Conservation (phyloP, 30 jellyfish, hydroid and myxozoan genomes). For the Haliclystus octoradiatus region DNA sequence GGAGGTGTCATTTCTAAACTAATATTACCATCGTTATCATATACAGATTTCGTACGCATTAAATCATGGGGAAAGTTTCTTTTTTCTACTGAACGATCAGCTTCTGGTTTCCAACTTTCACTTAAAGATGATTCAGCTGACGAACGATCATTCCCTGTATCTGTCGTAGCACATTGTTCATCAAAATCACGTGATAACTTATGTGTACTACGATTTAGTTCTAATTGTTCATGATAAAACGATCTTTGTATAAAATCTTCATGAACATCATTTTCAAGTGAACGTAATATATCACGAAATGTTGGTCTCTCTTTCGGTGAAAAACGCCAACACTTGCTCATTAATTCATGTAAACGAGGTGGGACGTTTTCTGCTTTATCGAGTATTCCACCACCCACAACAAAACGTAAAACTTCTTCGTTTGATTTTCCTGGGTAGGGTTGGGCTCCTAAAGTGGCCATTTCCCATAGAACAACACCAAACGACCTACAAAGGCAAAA, state of each 20-base stretch:
- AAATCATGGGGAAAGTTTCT: background rate
- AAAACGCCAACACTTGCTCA: slow-evolving; percentile 80
- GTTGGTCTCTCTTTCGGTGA: slow-evolving; percentile 83
- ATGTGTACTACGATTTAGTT: background rate
- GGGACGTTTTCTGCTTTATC: slow-evolving; percentile 81
- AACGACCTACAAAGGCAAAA: slow-evolving; percentile 47
- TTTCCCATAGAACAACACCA: slow-evolving; percentile 95
- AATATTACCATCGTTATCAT: slow-evolving; percentile 58
- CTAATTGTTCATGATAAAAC: slow-evolving; percentile 49
- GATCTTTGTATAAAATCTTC: slow-evolving; percentile 60
- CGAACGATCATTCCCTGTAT: slow-evolving; percentile 17
- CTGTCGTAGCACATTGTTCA: slow-evolving; percentile 2
- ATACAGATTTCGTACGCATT: slow-evolving; percentile 43
- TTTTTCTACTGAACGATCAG: slow-evolving; percentile 17
- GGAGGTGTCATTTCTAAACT: slow-evolving; percentile 42
- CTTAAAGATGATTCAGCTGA: slow-evolving; percentile 59
- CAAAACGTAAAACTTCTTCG: slow-evolving; percentile 76
- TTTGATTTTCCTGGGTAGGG: slow-evolving; percentile 93
- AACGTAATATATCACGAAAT: slow-evolving; percentile 65
- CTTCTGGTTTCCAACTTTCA: slow-evolving; percentile 62
- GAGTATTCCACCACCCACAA: slow-evolving; percentile 69
- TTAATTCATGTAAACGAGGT: slow-evolving; percentile 57
- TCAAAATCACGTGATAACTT: background rate
- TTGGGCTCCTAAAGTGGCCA: slow-evolving; percentile 88
- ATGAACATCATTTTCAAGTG: slow-evolving; percentile 67